Percentiles rank a stretch among this genome's conserved stretches.
Conservation (phyloP, 2,113 vertebrate genomes). For the Cephalopholis sonnerati region DNA sequence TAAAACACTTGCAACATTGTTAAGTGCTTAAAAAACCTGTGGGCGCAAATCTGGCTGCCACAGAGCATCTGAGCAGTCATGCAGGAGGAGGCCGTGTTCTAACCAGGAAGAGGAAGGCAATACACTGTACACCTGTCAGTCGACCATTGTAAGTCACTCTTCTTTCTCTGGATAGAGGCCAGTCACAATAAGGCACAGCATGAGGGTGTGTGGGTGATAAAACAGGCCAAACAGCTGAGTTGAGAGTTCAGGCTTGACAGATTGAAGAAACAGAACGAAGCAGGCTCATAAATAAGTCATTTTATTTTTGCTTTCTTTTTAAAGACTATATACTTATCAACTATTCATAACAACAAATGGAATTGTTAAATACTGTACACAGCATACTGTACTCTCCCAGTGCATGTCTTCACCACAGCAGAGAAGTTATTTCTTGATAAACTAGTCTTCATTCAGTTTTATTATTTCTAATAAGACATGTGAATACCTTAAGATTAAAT, state of each 20-base stretch:
- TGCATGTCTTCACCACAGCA: slow-evolving; percentile 92
- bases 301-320: slow-evolving; percentile 92
- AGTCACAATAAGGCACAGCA: slow-evolving; percentile 81
- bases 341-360: slow-evolving; percentile 90
- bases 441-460: slow-evolving; percentile 79
- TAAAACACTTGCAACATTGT: slow-evolving; percentile 60
- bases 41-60: slow-evolving; percentile 35
- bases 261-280: slow-evolving; percentile 65
- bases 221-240: slow-evolving; percentile 84
- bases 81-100: slow-evolving; percentile 43
- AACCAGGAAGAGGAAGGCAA: slow-evolving; percentile 79
- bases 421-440: slow-evolving; percentile 84
- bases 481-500: slow-evolving; percentile 92
- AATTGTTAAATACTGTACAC: slow-evolving; percentile 97
- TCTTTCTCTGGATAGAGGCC: slow-evolving; percentile 82
- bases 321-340: slow-evolving; percentile 89
- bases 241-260: slow-evolving; percentile 65
- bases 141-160: slow-evolving; percentile 69
- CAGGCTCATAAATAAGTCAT: slow-evolving; percentile 94
- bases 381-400: slow-evolving; percentile 90
- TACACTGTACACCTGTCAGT: slow-evolving; percentile 63
- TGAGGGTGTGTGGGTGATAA: slow-evolving; percentile 83
- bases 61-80: slow-evolving; percentile 25
- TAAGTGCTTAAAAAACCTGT: slow-evolving; percentile 43
- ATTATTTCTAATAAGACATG: slow-evolving; percentile 83